phyloP scores from a whole-genome alignment of 2,888 invertebrate species.

The Pammene fasciana region DNA sequence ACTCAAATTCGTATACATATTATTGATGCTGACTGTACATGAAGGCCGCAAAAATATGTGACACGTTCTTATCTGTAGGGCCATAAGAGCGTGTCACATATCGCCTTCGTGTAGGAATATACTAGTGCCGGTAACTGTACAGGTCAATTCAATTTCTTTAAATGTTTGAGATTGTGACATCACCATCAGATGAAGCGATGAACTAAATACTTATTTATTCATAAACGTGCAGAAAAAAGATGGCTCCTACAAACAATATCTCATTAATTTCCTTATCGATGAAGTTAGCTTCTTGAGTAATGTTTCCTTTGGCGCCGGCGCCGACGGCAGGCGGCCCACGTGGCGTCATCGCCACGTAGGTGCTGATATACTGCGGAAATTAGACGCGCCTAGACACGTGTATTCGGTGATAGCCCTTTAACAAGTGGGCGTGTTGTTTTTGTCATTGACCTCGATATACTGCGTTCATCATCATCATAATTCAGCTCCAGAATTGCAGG shows the following conservation, averaged over 20 bases:
- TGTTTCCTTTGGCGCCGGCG: constrained; percentile 33
- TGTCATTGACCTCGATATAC: constrained; percentile 18
- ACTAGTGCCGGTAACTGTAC: too few species aligned
- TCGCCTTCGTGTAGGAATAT: too few species aligned
- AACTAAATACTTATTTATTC: too few species aligned
- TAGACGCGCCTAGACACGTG: constrained; percentile 27
- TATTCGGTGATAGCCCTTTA: constrained; percentile 25
- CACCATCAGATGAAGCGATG: too few species aligned
- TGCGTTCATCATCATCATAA: background rate
- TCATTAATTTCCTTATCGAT: constrained; percentile 1
- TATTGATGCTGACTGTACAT: too few species aligned
- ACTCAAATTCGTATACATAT: too few species aligned
- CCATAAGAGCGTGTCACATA: too few species aligned
- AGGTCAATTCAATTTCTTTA: background rate
- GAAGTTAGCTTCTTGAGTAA: constrained; percentile 28
- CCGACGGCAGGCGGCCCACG: constrained; percentile 25
- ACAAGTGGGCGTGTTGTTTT: constrained; percentile 22
- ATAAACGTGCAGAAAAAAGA: background rate
- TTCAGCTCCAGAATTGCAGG: background rate
- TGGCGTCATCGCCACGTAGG: constrained; percentile 33
- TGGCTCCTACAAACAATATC: background rate
- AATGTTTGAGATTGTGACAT: background rate
- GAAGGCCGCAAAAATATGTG: too few species aligned
- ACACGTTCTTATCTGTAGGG: too few species aligned
- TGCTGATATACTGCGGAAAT: constrained; percentile 39